These are phyloP conservation scores for Orchesella flavescens DNA, from an alignment of 2,888 invertebrate species.

Conservation along the genomic window DNA sequence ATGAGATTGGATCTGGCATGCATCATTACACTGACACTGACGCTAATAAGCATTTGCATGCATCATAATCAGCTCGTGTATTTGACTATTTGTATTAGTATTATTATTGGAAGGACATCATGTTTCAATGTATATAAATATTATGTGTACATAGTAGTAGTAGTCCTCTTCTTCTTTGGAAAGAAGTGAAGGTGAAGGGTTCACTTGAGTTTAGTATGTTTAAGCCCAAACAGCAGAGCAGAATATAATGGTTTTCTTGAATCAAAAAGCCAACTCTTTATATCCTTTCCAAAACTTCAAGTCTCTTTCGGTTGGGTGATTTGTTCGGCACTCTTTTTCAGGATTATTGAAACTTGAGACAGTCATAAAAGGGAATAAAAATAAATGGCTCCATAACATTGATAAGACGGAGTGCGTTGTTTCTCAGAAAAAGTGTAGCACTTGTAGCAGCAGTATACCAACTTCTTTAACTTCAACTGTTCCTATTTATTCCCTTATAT, in stretches of 20 bases:
- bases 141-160: no score
- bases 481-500: no score
- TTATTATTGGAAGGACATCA: no score
- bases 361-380: constrained; percentile 69
- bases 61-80: not conserved
- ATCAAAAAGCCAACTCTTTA: constrained; percentile 54
- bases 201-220: not conserved
- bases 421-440: constrained; percentile 52
- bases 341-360: constrained; percentile 66
- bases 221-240: no score
- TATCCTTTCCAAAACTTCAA: constrained; percentile 54
- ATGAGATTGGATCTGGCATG: no score
- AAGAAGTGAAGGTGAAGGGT: not conserved
- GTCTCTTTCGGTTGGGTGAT: constrained; percentile 67
- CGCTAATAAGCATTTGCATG: not conserved
- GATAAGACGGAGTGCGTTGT: constrained; percentile 58
- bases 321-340: constrained; percentile 65
- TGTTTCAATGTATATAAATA: no score
- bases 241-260: constrained; percentile 19
- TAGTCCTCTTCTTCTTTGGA: not conserved
- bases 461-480: constrained; percentile 20
- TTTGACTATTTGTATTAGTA: no score
- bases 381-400: constrained; percentile 68
- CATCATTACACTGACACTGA: constrained; percentile 4
- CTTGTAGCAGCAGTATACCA: not conserved